These are phyloP conservation scores for Hylomyscus alleni DNA, from an alignment of 2,797 vertebrate species.

Conservation along the genomic window DNA sequence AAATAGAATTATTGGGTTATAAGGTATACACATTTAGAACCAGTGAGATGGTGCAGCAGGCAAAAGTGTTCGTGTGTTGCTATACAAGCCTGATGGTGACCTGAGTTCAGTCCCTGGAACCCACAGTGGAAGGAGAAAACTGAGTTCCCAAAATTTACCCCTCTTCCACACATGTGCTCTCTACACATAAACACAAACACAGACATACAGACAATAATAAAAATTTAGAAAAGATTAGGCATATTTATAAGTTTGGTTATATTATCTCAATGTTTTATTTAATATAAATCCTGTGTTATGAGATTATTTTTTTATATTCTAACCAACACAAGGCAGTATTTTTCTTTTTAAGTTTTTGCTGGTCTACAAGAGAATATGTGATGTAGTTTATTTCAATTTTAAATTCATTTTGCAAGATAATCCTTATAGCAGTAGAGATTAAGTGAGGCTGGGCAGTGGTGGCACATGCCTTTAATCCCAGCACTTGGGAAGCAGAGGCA, in stretches of 20 bases:
- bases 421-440: slow-evolving; percentile 39
- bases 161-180: neutral
- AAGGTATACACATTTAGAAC: neutral
- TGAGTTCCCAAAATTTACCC: neutral
- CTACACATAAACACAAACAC: neutral
- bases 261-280: slow-evolving; percentile 48
- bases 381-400: slow-evolving; percentile 56
- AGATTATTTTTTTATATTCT: neutral
- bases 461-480: no score
- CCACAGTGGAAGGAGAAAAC: neutral
- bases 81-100: neutral
- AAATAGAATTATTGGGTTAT: slow-evolving; percentile 51
- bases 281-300: slow-evolving; percentile 24
- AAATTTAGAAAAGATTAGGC: neutral
- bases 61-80: neutral
- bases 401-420: slow-evolving; percentile 65
- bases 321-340: slow-evolving; percentile 24
- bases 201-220: neutral
- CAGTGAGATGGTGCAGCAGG: neutral
- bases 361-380: neutral
- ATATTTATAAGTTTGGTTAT: slow-evolving; percentile 46
- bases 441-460: neutral
- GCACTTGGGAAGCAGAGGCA: no score
- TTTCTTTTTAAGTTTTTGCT: slow-evolving; percentile 60
- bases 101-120: neutral